These are phyloP conservation scores for Tokudaia muenninki DNA, from an alignment of 2,797 vertebrate genomes.

Conservation along the genomic window DNA sequence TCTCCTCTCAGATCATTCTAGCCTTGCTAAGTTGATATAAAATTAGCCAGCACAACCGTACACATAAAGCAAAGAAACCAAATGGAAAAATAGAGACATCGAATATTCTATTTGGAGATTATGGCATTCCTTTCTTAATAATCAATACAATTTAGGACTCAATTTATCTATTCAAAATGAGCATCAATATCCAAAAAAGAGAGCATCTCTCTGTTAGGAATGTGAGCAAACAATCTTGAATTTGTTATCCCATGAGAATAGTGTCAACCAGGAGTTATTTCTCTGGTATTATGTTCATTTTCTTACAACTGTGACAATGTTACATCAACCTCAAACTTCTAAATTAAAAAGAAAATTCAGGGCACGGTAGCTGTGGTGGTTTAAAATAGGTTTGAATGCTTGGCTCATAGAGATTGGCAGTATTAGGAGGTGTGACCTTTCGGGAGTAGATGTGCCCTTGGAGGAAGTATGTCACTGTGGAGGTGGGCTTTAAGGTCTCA, in stretches of 20 bases:
- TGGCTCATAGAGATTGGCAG: too few species aligned
- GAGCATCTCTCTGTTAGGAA: neutral
- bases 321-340: neutral
- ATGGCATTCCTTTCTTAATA: too few species aligned
- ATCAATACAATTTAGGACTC: neutral
- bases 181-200: neutral
- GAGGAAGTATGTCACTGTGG: too few species aligned
- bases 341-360: slow-evolving; percentile 35
- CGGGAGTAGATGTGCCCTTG: too few species aligned
- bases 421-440: too few species aligned
- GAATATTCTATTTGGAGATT: neutral
- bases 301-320: neutral
- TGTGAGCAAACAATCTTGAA: neutral
- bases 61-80: neutral
- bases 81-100: neutral
- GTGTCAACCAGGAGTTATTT: neutral
- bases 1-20: neutral
- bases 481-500: too few species aligned
- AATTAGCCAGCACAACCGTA: neutral
- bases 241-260: neutral
- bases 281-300: neutral
- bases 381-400: too few species aligned
- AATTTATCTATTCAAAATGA: neutral
- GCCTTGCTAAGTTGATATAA: neutral
- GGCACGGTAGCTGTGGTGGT: neutral